phyloP scores from a whole-genome alignment of 2,113 vertebrate species.

The Microtus ochrogaster region DNA sequence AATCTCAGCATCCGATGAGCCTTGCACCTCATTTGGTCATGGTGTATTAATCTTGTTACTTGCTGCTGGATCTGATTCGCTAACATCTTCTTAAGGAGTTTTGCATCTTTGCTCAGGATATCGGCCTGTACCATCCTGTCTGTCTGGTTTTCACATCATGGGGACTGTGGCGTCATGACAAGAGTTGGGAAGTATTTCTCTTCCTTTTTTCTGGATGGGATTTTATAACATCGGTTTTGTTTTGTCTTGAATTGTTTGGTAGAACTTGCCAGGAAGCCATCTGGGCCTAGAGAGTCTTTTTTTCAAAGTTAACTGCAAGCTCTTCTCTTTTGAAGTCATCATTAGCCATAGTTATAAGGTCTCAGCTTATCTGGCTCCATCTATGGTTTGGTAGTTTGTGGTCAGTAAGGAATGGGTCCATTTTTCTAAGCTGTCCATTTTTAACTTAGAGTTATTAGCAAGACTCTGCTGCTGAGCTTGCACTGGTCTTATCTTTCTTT shows the following conservation, averaged over 20 bases:
- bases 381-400: neutral
- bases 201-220: conserved; percentile 47
- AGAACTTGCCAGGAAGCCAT: conserved; percentile 30
- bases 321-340: conserved; percentile 24
- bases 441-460: neutral
- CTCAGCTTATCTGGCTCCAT: neutral
- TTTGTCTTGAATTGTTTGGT: conserved; percentile 53
- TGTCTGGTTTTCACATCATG: conserved; percentile 26
- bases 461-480: conserved; percentile 5
- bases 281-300: conserved; percentile 39
- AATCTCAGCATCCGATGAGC: neutral
- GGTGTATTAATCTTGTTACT: neutral
- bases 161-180: neutral
- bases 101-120: neutral
- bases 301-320: conserved; percentile 3
- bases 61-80: neutral
- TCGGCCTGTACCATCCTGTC: neutral
- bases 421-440: conserved; percentile 42
- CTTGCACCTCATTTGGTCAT: neutral
- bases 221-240: conserved; percentile 51
- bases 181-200: neutral
- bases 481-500: neutral
- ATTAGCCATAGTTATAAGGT: neutral
- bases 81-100: conserved; percentile 38
- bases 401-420: neutral